Base-by-base conservation (phyloP, 2,888 invertebrate genomes). In the Noctua pronuba region DNA sequence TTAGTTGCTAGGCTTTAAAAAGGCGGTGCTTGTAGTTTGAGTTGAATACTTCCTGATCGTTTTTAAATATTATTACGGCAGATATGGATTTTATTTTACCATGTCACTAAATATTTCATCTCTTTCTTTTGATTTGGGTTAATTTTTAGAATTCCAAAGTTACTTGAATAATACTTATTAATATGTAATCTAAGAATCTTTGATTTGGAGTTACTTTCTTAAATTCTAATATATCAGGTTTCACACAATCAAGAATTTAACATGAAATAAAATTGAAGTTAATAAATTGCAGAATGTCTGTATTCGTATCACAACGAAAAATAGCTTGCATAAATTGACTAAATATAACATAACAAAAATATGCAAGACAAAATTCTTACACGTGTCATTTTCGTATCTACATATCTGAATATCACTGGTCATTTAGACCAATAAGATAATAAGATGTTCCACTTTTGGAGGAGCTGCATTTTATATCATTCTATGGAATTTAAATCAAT, bases 111-210 rank as follows among this genome's bases (percentile, higher is more conserved):
- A 5, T 55, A n/a, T n/a, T n/a, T n/a, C n/a, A n/a, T 21, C 35
- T 60, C 60, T n/a, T 60, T 16, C 58, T 60, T 60, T 31, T 60
- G 28, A 18, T 60, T 60, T 60, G 28, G 2, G 7, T 60, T 13
- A 11, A 13, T 5, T 5, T 13, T 13, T 5, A n/a, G n/a, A 13
- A 11, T 0, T 55, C 55, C 5, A 55, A n/a, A n/a, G 13, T n/a
- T n/a, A n/a, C 55, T n/a, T 55, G 55, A 8, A n/a, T 55, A 55
- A 52, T n/a, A 52, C 4, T 31, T 31, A n/a, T 18, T 28, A 66
- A 46, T 38, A 38, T 6, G 31, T 52, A 24, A 70, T 73, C 28
- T 69, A 21, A 46, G 24, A 66, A 66, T 58, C 2, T 67, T 77
- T 5, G 38, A 67, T 31, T 38, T n/a, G 31, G 16, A 38, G 49